Base-by-base conservation (phyloP, 1,140 invertebrate genomes). In the Dinothrombium tinctorium region DNA sequence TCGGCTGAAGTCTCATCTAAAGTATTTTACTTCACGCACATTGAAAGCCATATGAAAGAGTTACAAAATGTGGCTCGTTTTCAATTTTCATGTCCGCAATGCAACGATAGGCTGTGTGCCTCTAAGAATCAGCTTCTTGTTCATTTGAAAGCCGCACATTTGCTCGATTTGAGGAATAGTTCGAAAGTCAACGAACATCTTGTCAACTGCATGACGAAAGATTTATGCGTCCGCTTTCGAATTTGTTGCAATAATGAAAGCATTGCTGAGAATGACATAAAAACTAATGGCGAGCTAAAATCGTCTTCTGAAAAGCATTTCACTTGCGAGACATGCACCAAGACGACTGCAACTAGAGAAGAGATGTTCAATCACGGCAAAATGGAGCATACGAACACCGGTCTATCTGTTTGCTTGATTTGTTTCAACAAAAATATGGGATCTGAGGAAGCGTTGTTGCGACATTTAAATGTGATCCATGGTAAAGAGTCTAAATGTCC, bases 241-340 rank as follows among this genome's bases (percentile, higher is more conserved):
- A n/a, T n/a, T n/a, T n/a, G n/a, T n/a, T n/a, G n/a, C n/a, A n/a
- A n/a, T n/a, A n/a, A n/a, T n/a, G n/a, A n/a, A n/a, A n/a, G n/a
- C n/a, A n/a, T n/a, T n/a, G n/a, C n/a, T n/a, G n/a, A n/a, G n/a
- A n/a, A n/a, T n/a, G n/a, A n/a, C n/a, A n/a, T n/a, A n/a, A n/a
- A n/a, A n/a, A n/a, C n/a, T n/a, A n/a, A n/a, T n/a, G n/a, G n/a
- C n/a, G n/a, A n/a, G n/a, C n/a, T n/a, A n/a, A n/a, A n/a, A n/a
- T n/a, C n/a, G n/a, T n/a, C n/a, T n/a, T n/a, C n/a, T n/a, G n/a
- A n/a, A n/a, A n/a, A n/a, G n/a, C n/a, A 32, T 5, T 32, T 32
- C 17, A 15, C 69, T 4, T 80, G 74, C 51, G 76, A 81, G 1
- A 82, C 84, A 54, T 87, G 94, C 49, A 94, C 69, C 38, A 92